These are phyloP conservation scores for Arctopsyche grandis DNA, from an alignment of 1,140 invertebrate species.

Conservation along the genomic window DNA sequence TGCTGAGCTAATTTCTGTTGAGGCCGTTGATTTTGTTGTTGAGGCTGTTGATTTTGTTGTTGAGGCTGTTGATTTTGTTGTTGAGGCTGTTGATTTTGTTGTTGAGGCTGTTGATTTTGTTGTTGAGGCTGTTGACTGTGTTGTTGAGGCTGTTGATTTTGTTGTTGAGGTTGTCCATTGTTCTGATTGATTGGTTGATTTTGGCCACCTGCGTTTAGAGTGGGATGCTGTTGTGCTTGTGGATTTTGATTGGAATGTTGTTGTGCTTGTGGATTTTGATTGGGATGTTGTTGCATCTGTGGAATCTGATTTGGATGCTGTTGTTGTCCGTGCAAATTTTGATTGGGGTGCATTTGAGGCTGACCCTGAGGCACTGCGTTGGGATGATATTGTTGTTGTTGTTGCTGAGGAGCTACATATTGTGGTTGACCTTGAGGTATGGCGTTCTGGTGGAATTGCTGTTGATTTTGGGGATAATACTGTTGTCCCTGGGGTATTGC, in stretches of 20 bases:
- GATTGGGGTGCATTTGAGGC: constrained; percentile 54
- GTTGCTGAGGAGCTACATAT: background rate
- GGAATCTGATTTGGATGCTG: constrained; percentile 37
- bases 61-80: constrained; percentile 40
- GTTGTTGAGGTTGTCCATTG: constrained; percentile 28
- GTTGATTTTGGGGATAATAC: constrained; percentile 44
- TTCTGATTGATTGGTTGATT: constrained; percentile 25
- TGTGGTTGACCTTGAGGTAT: constrained; percentile 23
- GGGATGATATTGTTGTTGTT: background rate
- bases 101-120: constrained; percentile 39
- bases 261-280: constrained; percentile 18
- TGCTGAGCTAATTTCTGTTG: background rate
- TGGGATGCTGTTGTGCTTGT: constrained; percentile 34
- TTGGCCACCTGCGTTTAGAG: constrained; percentile 19
- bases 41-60: constrained; percentile 53
- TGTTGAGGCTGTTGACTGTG: constrained; percentile 35
- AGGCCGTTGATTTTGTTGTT: constrained; percentile 43
- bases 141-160: constrained; percentile 31
- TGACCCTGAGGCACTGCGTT: constrained; percentile 46
- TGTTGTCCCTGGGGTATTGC: constrained; percentile 45
- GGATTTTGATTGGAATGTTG: constrained; percentile 23
- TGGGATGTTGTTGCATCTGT: constrained; percentile 16
- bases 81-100: constrained; percentile 38
- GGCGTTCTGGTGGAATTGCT: constrained; percentile 53
- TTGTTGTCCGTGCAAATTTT: constrained; percentile 52